These are phyloP conservation scores for Hemiscyllium ocellatum DNA, from an alignment of 2,113 vertebrate species.

Conservation along the genomic window DNA sequence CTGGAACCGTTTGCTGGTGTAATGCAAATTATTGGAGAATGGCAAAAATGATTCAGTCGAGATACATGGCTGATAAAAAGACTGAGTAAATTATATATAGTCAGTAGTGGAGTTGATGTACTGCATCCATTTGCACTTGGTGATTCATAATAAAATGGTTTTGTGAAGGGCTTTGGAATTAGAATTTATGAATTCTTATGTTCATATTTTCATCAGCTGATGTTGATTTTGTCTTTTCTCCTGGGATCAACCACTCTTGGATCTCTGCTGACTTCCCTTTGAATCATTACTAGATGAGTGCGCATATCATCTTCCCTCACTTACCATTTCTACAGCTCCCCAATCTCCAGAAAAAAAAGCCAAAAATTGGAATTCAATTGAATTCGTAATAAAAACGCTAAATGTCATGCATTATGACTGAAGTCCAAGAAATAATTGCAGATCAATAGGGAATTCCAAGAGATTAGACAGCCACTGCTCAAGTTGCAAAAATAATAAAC, in stretches of 20 bases:
- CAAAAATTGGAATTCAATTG: neutral
- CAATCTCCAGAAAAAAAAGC: neutral
- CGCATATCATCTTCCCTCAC: neutral
- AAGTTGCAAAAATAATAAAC: neutral
- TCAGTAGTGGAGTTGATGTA: neutral
- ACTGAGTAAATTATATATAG: neutral
- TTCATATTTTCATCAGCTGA: neutral
- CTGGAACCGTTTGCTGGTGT: neutral
- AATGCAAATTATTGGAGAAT: neutral
- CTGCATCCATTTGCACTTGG: neutral
- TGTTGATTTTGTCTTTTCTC: neutral
- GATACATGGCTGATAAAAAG: neutral
- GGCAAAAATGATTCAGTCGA: neutral
- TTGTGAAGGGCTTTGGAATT: neutral
- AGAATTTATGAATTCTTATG: neutral
- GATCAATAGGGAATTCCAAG: neutral
- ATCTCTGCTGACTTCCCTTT: neutral
- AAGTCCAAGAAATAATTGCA: neutral
- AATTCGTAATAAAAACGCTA: neutral
- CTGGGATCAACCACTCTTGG: neutral
- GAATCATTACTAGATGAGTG: neutral
- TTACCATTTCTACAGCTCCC: neutral
- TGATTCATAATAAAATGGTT: neutral
- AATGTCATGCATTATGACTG: neutral
- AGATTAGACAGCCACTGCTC: neutral